phyloP scores from a whole-genome alignment of 2,113 vertebrate genomes.

The Trematocara variabile region DNA sequence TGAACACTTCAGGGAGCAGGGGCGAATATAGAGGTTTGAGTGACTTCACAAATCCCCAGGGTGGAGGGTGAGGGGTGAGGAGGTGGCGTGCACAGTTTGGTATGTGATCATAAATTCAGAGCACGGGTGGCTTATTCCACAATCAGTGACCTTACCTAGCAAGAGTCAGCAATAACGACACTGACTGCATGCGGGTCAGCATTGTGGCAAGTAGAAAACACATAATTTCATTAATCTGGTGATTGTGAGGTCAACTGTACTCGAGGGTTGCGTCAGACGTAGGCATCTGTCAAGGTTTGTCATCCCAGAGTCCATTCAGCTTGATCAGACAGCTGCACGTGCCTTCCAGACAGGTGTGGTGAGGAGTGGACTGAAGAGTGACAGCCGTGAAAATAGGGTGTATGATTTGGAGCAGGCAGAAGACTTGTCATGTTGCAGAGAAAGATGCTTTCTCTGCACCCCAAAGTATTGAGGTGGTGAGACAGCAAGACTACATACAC shows the following conservation, averaged over 20 bases:
- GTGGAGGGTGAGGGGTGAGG: not conserved
- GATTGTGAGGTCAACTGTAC: not conserved
- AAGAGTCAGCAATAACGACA: conserved; percentile 11
- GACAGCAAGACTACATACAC: not conserved
- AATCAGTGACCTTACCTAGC: conserved; percentile 24
- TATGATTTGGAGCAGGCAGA: not conserved
- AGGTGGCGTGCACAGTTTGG: not conserved
- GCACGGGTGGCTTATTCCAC: not conserved
- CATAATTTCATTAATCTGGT: not conserved
- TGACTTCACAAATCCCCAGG: conserved; percentile 2
- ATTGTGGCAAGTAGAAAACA: not conserved
- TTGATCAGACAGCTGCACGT: not conserved
- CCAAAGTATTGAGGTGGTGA: not conserved
- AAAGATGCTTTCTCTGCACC: not conserved
- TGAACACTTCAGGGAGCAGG: not conserved
- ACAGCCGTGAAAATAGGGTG: not conserved
- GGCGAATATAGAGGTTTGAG: not conserved
- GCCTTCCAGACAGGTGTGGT: conserved; percentile 3
- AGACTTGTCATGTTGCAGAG: not conserved
- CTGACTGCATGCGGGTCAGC: not conserved
- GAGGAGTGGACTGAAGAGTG: not conserved
- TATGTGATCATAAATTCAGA: conserved; percentile 4
- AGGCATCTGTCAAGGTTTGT: not conserved
- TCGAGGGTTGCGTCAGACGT: not conserved
- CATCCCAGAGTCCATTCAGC: not conserved